Evolutionary conservation across 1,140 invertebrate species (phyloP), one percentile per base, ranked within the genome.

Genomic region (Ericerus pela): DNA sequence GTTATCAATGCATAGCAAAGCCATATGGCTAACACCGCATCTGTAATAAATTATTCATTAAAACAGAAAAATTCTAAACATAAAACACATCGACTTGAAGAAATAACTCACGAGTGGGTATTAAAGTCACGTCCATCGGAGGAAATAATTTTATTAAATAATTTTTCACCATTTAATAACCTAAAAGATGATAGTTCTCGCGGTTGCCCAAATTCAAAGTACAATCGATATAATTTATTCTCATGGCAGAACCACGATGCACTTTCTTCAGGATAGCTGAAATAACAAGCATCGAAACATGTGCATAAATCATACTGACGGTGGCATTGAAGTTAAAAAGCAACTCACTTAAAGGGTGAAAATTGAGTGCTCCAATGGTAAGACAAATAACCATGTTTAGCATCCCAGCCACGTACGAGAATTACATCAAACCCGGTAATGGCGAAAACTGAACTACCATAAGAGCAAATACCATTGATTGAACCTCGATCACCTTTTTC

Each of bases 361-460:
- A 54, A 55, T 54, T 54, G 29, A 26, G 47, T 61, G 37, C 69
- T 66, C 70, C 73, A 74, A 65, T 78, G 76, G 59, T 73, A 73
- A 11, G 70, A 38, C 58, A 75, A 68, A 58, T 76, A 68, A 60
- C 87, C 87, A 62, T 77, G 80, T 14, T 75, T 75, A 14, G 78
- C 41, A 55, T 62, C 59, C 55, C 52, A 67, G 65, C 85, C 80
- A 84, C 87, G 91, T 26, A 80, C 82, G 55, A 88, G 70, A 11
- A 91, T 77, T 55, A 85, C 67, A 53, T 77, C 82, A 2, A 79
- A 78, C 58, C 81, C 82, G 58, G 75, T 73, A 1, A 91, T 76
- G 0, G 84, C 82, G 18, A 87, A 71, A 51, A 84, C 73, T 61
- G 84, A 79, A 61, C 67, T 73, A 62, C 71, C 69, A 60, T 82